Percentiles rank a stretch among this genome's conserved stretches.
Evolutionary conservation across 2,888 invertebrate species (phyloP).

Genomic region (Caenorhabditis drosophilae): DNA sequence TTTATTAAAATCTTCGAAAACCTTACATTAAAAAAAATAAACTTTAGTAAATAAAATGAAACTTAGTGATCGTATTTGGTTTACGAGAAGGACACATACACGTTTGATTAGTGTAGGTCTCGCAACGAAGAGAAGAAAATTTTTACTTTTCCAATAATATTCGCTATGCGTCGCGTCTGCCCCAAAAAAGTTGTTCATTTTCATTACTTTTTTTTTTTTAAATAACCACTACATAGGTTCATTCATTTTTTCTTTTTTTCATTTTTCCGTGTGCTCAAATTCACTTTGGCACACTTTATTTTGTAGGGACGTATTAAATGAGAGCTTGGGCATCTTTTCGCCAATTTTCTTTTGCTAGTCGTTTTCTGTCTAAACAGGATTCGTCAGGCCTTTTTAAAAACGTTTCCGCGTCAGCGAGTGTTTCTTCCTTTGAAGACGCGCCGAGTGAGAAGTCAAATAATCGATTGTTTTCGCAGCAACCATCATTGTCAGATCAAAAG

Average conservation of each 20-base stretch:
- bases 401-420: slow-evolving; percentile 22
- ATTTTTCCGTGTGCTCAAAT: not conserved
- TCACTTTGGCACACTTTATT: slow-evolving; percentile 26
- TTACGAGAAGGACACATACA: slow-evolving; percentile 8
- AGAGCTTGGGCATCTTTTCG: slow-evolving; percentile 30
- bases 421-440: slow-evolving; percentile 18
- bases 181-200: slow-evolving; percentile 15
- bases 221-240: not conserved
- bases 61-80: not conserved
- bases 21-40: no score
- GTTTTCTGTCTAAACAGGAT: slow-evolving; percentile 23
- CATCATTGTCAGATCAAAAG: slow-evolving; percentile 40
- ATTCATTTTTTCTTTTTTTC: not conserved
- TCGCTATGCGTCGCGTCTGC: slow-evolving; percentile 1
- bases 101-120: slow-evolving; percentile 14
- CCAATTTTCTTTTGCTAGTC: slow-evolving; percentile 29
- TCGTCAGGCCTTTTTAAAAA: slow-evolving; percentile 9
- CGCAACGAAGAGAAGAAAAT: slow-evolving; percentile 11
- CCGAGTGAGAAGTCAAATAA: slow-evolving; percentile 31
- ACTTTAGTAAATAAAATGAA: not conserved
- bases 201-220: slow-evolving; percentile 2
- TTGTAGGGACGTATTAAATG: slow-evolving; percentile 28
- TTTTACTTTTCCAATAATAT: slow-evolving; percentile 14
- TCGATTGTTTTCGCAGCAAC: slow-evolving; percentile 32
- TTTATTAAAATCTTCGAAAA: no score